phyloP scores from a whole-genome alignment of 1,140 invertebrate genomes.

The Coptotermes formosanus region DNA sequence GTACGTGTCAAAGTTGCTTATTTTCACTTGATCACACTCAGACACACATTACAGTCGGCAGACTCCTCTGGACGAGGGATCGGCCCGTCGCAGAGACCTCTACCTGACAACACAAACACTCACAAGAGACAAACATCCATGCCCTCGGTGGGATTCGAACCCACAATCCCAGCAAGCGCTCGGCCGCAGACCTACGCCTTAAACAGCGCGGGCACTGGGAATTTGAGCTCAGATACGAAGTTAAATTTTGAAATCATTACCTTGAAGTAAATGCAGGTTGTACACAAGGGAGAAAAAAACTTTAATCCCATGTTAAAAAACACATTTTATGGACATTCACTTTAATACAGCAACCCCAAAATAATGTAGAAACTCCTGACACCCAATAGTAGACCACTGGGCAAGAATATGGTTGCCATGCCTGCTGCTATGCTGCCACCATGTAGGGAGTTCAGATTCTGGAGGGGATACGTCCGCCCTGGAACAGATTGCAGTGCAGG shows the following conservation, averaged over 20 bases:
- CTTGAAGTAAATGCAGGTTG: not conserved
- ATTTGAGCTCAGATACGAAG: not conserved
- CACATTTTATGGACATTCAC: not conserved
- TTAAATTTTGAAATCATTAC: not conserved
- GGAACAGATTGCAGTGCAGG: not conserved
- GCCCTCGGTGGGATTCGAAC: too few species aligned
- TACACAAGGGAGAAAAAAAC: not conserved
- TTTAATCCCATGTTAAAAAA: not conserved
- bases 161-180: too few species aligned
- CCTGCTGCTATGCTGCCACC: not conserved
- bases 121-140: too few species aligned
- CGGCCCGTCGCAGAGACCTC: too few species aligned
- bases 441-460: not conserved
- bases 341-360: not conserved
- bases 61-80: too few species aligned
- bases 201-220: too few species aligned
- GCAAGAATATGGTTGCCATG: not conserved
- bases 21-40: too few species aligned
- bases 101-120: too few species aligned
- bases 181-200: too few species aligned
- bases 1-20: too few species aligned
- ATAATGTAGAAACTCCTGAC: not conserved
- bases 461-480: not conserved
- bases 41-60: too few species aligned
- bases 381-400: not conserved